phyloP scores from a whole-genome alignment of 2,888 invertebrate genomes.

The Nemapogon koenigi region DNA sequence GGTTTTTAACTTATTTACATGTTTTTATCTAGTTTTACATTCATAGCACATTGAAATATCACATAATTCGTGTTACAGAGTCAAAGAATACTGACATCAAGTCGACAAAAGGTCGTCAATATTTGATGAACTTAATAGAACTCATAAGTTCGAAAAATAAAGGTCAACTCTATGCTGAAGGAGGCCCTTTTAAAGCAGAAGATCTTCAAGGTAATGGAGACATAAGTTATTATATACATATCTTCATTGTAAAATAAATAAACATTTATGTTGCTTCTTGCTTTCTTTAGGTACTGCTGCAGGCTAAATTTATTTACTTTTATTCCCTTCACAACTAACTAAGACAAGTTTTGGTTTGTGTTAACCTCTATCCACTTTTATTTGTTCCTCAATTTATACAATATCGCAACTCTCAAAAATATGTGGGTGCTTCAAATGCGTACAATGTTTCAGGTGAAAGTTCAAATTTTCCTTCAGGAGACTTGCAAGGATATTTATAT shows the following conservation, averaged over 20 bases:
- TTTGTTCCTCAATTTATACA: too few relatives aligned
- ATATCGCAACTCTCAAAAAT: too few relatives aligned
- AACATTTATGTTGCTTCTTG: constrained; percentile 35
- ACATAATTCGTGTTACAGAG: background rate
- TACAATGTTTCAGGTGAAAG: constrained; percentile 62
- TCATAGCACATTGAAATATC: background rate
- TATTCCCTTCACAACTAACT: background rate
- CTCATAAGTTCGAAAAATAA: constrained; percentile 36
- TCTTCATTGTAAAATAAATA: constrained; percentile 22
- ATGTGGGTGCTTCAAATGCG: constrained; percentile 21
- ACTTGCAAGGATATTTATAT: constrained; percentile 65
- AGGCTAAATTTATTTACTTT: constrained; percentile 10
- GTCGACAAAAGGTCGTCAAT: constrained; percentile 19
- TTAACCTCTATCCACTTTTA: too few relatives aligned
- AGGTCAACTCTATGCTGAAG: constrained; percentile 46
- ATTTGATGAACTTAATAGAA: constrained; percentile 34
- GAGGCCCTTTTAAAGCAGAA: constrained; percentile 45
- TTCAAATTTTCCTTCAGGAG: constrained; percentile 53
- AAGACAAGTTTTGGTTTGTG: background rate
- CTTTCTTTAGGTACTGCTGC: constrained; percentile 29
- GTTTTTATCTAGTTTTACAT: background rate
- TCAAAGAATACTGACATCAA: too few relatives aligned
- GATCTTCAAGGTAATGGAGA: constrained; percentile 37
- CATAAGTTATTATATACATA: constrained; percentile 11
- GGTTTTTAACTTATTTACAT: background rate